phyloP scores from a whole-genome alignment of 2,797 vertebrate genomes.

The Lutjanus argentimaculatus region DNA sequence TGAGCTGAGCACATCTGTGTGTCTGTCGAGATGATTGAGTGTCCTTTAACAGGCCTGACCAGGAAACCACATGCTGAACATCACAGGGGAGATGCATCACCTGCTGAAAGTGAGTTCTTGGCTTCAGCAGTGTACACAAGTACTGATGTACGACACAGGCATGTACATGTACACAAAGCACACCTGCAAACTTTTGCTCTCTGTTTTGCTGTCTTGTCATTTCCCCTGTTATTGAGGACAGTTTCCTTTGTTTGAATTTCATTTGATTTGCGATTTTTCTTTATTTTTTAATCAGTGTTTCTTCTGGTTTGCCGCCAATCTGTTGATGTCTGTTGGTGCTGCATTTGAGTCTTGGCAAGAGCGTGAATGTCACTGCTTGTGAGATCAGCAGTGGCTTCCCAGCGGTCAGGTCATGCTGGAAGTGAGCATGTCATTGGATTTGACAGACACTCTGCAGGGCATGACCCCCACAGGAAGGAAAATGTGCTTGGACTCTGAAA shows the following conservation, averaged over 20 bases:
- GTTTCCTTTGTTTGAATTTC: conserved; percentile 6
- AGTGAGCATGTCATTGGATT: conserved; percentile 64
- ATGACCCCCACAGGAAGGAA: conserved; percentile 48
- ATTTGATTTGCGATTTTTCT: neutral
- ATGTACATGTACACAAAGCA: conserved; percentile 30
- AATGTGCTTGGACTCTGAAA: conserved; percentile 34
- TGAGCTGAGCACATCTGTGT: conserved; percentile 77
- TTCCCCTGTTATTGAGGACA: neutral
- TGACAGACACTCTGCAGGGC: conserved; percentile 59
- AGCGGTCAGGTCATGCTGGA: conserved; percentile 49
- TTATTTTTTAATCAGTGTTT: conserved; percentile 8
- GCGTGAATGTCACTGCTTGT: conserved; percentile 29
- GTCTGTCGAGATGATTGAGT: conserved; percentile 75
- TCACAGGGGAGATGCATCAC: conserved; percentile 79
- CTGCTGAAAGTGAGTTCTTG: conserved; percentile 73
- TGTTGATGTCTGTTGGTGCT: conserved; percentile 1
- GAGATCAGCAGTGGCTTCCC: conserved; percentile 50
- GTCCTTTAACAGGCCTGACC: conserved; percentile 77
- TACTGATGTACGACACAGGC: conserved; percentile 55
- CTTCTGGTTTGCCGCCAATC: neutral
- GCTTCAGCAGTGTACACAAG: conserved; percentile 55
- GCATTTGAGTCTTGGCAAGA: conserved; percentile 14
- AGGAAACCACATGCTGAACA: conserved; percentile 83
- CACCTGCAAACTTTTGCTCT: conserved; percentile 6
- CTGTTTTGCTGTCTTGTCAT: neutral